phyloP scores from a whole-genome alignment of 1,140 invertebrate species.

The Coelopa frigida region DNA sequence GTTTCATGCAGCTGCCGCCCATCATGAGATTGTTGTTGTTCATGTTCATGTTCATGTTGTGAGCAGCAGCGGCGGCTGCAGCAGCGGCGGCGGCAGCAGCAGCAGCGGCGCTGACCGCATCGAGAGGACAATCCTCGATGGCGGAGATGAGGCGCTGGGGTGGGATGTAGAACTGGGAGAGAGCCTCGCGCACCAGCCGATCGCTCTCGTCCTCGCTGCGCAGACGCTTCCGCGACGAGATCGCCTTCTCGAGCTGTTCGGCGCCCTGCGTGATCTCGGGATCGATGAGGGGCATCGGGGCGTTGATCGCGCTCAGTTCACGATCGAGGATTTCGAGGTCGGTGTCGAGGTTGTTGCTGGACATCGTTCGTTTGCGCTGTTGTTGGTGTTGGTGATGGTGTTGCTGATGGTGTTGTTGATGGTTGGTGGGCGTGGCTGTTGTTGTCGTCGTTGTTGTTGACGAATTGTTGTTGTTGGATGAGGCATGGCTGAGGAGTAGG shows the following conservation, averaged over 20 bases:
- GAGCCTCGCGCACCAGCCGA: constrained; percentile 53
- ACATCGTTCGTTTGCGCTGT: constrained; percentile 27
- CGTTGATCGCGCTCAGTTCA: constrained; percentile 42
- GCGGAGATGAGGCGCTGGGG: constrained; percentile 60
- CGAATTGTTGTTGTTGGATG: constrained; percentile 3
- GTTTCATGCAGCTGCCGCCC: constrained; percentile 16
- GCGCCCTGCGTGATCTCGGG: constrained; percentile 41
- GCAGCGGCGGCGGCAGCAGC: background rate
- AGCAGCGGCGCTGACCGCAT: constrained; percentile 21
- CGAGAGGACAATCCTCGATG: constrained; percentile 51
- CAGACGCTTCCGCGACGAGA: constrained; percentile 41
- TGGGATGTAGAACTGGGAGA: constrained; percentile 65
- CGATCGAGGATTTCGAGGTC: constrained; percentile 41
- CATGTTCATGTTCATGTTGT: constrained; percentile 13
- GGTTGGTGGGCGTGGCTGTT: background rate
- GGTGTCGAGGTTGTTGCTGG: constrained; percentile 34
- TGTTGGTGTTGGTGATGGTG: constrained; percentile 1
- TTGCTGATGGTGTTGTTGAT: constrained; percentile 6
- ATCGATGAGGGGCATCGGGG: constrained; percentile 41
- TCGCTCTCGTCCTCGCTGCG: constrained; percentile 53
- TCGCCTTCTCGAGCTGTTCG: constrained; percentile 40
- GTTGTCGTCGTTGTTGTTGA: constrained; percentile 6
- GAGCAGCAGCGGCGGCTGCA: background rate
- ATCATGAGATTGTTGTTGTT: constrained; percentile 12
- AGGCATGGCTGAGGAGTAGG: background rate